Evolutionary conservation across 2,888 invertebrate species (phyloP).

Genomic region (Drosophila meridionalis): DNA sequence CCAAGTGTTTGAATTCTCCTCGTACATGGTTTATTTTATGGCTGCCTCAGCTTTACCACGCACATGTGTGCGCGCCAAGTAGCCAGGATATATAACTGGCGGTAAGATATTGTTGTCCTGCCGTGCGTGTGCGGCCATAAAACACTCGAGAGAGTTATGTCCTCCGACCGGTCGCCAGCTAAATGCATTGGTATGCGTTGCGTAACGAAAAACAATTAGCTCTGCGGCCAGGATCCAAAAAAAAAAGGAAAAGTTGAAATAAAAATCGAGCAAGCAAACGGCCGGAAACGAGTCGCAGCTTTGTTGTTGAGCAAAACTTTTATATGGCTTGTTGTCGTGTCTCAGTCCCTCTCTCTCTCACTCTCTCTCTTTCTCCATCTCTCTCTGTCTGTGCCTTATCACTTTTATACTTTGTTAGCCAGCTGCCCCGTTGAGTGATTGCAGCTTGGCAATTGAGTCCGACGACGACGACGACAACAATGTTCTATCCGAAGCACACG

Average conservation of each 20-base stretch:
- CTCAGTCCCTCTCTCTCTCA: neutral
- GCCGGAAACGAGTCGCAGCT: constrained; percentile 36
- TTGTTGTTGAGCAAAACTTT: constrained; percentile 55
- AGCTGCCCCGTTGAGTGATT: constrained; percentile 59
- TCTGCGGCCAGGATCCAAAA: constrained; percentile 57
- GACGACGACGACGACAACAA: constrained; percentile 28
- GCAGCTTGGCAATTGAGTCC: constrained; percentile 47
- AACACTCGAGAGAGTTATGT: constrained; percentile 76
- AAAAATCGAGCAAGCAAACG: constrained; percentile 51
- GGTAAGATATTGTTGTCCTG: constrained; percentile 76
- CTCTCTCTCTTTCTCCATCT: too few species aligned
- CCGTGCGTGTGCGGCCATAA: constrained; percentile 77
- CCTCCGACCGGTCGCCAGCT: constrained; percentile 39
- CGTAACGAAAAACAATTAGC: constrained; percentile 80
- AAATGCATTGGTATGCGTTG: constrained; percentile 79
- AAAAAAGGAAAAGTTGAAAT: constrained; percentile 29
- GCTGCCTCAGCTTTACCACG: constrained; percentile 55
- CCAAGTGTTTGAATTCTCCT: constrained; percentile 63
- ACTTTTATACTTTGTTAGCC: constrained; percentile 65
- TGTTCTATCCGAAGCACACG: constrained; percentile 7
- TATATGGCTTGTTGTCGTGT: constrained; percentile 64
- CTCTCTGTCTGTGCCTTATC: constrained; percentile 51
- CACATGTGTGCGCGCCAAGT: constrained; percentile 46
- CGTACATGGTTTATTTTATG: constrained; percentile 69
- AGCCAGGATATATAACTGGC: constrained; percentile 51